Evolutionary conservation across 64 coral and sea anemone species (phyloP).

Genomic region (Porites lutea): DNA sequence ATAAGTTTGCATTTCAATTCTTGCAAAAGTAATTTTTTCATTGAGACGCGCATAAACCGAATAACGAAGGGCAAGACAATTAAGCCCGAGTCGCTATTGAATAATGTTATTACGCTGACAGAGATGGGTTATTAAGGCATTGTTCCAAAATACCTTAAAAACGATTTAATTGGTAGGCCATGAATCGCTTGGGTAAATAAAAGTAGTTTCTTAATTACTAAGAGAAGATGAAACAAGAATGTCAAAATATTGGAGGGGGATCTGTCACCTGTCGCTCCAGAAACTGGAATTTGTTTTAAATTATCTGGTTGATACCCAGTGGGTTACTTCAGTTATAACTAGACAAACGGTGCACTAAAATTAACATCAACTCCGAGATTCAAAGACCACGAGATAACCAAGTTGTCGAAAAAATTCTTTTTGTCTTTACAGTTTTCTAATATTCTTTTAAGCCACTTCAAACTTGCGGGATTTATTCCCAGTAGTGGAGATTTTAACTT

Average conservation of each 20-base stretch:
- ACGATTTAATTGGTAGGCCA: constrained; percentile 96
- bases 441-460: neutral
- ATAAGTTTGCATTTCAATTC: constrained; percentile 19
- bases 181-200: constrained; percentile 77
- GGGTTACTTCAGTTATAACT: constrained; percentile 25
- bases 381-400: neutral
- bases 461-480: neutral
- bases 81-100: constrained; percentile 69
- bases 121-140: constrained; percentile 87
- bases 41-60: constrained; percentile 27
- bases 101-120: constrained; percentile 86
- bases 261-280: constrained; percentile 71
- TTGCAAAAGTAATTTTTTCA: constrained; percentile 33
- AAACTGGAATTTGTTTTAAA: constrained; percentile 48
- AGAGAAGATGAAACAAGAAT: constrained; percentile 77
- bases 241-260: constrained; percentile 31
- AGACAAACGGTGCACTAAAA: constrained; percentile 12
- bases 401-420: neutral
- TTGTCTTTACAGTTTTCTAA: neutral
- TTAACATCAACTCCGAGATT: neutral
- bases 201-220: constrained; percentile 86
- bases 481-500: neutral
- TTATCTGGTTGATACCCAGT: constrained; percentile 27
- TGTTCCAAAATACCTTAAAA: constrained; percentile 88
- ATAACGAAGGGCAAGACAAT: constrained; percentile 74